These are phyloP conservation scores for Carposina sasakii DNA, from an alignment of 1,140 invertebrate genomes.

Conservation along the genomic window DNA sequence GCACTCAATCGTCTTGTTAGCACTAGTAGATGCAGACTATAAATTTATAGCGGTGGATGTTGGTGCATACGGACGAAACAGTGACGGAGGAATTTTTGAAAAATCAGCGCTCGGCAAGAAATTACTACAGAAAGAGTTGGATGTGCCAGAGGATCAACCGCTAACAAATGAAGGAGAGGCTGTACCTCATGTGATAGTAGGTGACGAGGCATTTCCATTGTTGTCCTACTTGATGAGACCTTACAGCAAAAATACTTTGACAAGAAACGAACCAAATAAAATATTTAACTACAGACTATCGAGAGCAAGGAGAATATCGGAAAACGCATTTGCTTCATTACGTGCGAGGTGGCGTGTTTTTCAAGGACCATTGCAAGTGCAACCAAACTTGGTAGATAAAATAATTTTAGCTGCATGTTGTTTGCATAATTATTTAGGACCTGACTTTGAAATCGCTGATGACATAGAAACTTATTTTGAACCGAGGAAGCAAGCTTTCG, in stretches of 20 bases:
- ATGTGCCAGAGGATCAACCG: constrained; percentile 20
- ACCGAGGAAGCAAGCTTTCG: too few species aligned
- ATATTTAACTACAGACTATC: constrained; percentile 46
- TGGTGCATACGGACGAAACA: constrained; percentile 38
- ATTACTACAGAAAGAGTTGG: constrained; percentile 18
- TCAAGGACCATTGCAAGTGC: too few species aligned
- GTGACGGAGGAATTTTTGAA: constrained; percentile 43
- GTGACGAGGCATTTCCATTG: constrained; percentile 31
- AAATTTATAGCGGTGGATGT: constrained; percentile 37
- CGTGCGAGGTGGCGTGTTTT: too few species aligned
- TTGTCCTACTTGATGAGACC: constrained; percentile 25
- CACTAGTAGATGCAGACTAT: constrained; percentile 26
- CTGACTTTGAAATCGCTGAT: too few species aligned
- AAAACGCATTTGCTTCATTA: constrained; percentile 14
- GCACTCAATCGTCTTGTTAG: constrained; percentile 48
- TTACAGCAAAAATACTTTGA: constrained; percentile 19
- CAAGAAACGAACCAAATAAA: constrained; percentile 21
- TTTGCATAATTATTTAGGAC: too few species aligned
- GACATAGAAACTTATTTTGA: too few species aligned
- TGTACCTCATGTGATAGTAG: constrained; percentile 19
- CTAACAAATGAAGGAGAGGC: background rate
- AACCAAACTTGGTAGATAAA: too few species aligned
- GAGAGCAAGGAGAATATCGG: constrained; percentile 21
- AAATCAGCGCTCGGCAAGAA: constrained; percentile 26
- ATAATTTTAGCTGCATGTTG: too few species aligned